Conservation (phyloP, 1,140 invertebrate genomes). For the Drosophila virilis region DNA sequence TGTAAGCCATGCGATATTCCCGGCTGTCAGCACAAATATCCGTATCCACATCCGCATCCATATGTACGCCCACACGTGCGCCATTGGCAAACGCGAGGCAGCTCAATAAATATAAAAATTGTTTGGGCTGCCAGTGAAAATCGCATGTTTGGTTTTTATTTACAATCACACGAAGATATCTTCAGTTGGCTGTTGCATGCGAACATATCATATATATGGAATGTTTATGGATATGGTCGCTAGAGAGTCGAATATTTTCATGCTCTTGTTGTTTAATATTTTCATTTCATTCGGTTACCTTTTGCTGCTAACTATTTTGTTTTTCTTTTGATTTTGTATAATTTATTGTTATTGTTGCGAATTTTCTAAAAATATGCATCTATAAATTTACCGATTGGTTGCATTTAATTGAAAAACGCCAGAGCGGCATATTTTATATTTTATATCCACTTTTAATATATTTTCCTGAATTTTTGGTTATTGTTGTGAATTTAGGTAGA, state of each 20-base stretch:
- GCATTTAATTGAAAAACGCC: constrained; percentile 61
- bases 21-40: constrained; percentile 24
- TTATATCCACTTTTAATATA: constrained; percentile 2
- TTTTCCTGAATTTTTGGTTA: constrained; percentile 10
- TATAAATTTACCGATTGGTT: constrained; percentile 44
- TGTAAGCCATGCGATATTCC: constrained; percentile 24
- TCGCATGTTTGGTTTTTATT: constrained; percentile 45
- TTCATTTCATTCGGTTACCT: constrained; percentile 19
- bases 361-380: constrained; percentile 47
- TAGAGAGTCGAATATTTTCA: constrained; percentile 28
- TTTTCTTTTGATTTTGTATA: constrained; percentile 24
- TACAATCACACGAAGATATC: constrained; percentile 22
- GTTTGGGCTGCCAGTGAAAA: constrained; percentile 22
- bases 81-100: constrained; percentile 16
- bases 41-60: constrained; percentile 6
- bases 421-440: constrained; percentile 38
- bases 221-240: background rate
- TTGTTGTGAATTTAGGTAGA: constrained; percentile 1
- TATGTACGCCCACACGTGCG: constrained; percentile 12
- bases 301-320: constrained; percentile 6
- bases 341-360: constrained; percentile 44
- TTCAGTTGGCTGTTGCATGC: constrained; percentile 20
- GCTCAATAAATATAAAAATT: constrained; percentile 44
- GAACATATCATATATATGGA: constrained; percentile 1
- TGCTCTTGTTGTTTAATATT: constrained; percentile 15